Percentiles rank a stretch among this genome's conserved stretches.
Evolutionary conservation across 2,888 invertebrate genomes (phyloP).

Genomic region (Stenotaenia linearis): DNA sequence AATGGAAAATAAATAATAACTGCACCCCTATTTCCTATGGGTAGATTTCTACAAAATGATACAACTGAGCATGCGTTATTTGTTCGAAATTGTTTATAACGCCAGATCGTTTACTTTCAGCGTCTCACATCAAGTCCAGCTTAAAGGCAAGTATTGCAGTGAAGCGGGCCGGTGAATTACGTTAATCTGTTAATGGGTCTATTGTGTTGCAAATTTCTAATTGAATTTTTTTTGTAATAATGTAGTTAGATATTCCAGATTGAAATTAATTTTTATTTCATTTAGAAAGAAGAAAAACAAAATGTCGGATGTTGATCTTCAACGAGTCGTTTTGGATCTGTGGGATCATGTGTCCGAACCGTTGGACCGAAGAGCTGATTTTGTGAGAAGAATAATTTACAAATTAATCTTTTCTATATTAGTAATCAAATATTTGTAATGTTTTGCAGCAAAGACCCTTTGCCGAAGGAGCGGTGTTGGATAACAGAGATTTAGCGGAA

Average conservation of each 20-base stretch:
- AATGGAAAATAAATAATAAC: background rate
- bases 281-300: background rate
- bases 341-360: conserved; percentile 21
- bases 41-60: background rate
- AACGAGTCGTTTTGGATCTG: background rate
- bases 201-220: background rate
- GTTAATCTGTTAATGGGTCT: background rate
- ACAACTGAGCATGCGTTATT: background rate
- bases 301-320: background rate
- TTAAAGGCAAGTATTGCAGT: background rate
- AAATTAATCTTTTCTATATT: background rate
- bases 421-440: background rate
- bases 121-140: background rate
- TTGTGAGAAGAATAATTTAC: conserved; percentile 5
- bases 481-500: background rate
- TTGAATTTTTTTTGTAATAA: background rate
- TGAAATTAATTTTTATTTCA: background rate
- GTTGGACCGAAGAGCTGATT: background rate
- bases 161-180: no score
- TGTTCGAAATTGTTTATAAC: background rate
- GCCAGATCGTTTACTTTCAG: background rate
- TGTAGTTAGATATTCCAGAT: background rate
- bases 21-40: background rate
- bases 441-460: conserved; percentile 17
- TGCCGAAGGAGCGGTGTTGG: background rate